Evolutionary conservation across 2,797 vertebrate genomes (phyloP), one percentile per base, ranked within the genome.

Genomic region (Melopsittacus undulatus): DNA sequence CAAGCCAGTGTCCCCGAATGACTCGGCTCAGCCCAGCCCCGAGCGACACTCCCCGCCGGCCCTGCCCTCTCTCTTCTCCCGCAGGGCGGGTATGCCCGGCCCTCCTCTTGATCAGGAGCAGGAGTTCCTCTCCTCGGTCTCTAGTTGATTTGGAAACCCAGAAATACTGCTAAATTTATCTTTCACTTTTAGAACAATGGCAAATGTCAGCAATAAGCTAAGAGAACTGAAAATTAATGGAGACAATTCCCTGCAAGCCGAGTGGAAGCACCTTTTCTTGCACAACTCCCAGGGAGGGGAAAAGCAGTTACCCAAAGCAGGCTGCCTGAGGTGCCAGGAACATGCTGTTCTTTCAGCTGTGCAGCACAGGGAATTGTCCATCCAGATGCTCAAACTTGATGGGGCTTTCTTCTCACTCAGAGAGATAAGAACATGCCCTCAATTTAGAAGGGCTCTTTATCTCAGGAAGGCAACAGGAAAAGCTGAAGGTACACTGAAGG

Each of bases 1-100:
- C 10, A 18, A 89, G 94, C 97, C 96, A 96, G 95, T 86, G 97
- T 97, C 97, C 96, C 93, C 57, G 56, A 95, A 96, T 97, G 97
- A 97, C 96, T 94, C 95, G 5, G 27, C 90, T 88, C 22, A 24
- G 91, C 52, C 29, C 96, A 42, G 82, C 84, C 56, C 26, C 4
- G 36, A 94, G 61, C 70, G 64, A 75, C 48, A 21, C 76, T 79
- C 85, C 82, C 91, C 49, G 24, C 26, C 32, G 4, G 69, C 64
- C 48, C 82, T 30, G 46, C 74, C 56, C 75, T 63, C 88, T 84
- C 82, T 57, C 80, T 83, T 91, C 68, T 86, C 87, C 76, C 21
- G 29, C 66, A 83, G 73, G 69, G 76, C 10, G 22, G 82, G 59
- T 52, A 36, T 26, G 82, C 86, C 89, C 64, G 62, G 43, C 92